phyloP scores from a whole-genome alignment of 2,113 vertebrate species.

The Pseudopodoces humilis region DNA sequence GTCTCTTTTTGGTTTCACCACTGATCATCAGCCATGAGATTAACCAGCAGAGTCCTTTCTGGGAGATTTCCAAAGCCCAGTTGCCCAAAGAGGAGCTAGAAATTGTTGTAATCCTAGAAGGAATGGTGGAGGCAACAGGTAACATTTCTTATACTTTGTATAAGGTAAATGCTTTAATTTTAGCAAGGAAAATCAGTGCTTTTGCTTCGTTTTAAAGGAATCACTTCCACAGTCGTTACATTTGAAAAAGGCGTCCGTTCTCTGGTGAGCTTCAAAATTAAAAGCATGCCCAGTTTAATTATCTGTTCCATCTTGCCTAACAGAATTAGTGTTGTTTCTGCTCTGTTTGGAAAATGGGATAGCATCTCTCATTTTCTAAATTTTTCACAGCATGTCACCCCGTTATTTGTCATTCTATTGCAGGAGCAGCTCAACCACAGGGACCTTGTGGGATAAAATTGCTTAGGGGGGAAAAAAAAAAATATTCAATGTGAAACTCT shows the following conservation, averaged over 20 bases:
- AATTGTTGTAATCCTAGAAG: slow-evolving; percentile 98
- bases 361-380: slow-evolving; percentile 25
- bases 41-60: slow-evolving; percentile 97
- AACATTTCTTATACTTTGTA: slow-evolving; percentile 64
- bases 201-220: slow-evolving; percentile 43
- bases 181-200: slow-evolving; percentile 39
- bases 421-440: slow-evolving; percentile 31
- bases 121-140: slow-evolving; percentile 99
- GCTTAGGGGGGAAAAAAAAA: slow-evolving; percentile 7
- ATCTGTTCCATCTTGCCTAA: slow-evolving; percentile 33
- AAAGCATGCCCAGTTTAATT: slow-evolving; percentile 43
- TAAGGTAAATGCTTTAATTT: slow-evolving; percentile 65
- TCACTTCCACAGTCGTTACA: background rate
- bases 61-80: slow-evolving; percentile 93
- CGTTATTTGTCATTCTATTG: slow-evolving; percentile 36
- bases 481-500: background rate
- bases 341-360: slow-evolving; percentile 25
- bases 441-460: slow-evolving; percentile 18
- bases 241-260: background rate
- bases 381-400: slow-evolving; percentile 30
- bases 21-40: slow-evolving; percentile 99
- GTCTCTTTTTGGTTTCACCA: slow-evolving; percentile 96
- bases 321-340: slow-evolving; percentile 35
- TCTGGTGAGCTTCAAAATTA: slow-evolving; percentile 45
- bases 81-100: slow-evolving; percentile 94